phyloP scores from a whole-genome alignment of 2,888 invertebrate genomes.

The Osmoderma eremita region DNA sequence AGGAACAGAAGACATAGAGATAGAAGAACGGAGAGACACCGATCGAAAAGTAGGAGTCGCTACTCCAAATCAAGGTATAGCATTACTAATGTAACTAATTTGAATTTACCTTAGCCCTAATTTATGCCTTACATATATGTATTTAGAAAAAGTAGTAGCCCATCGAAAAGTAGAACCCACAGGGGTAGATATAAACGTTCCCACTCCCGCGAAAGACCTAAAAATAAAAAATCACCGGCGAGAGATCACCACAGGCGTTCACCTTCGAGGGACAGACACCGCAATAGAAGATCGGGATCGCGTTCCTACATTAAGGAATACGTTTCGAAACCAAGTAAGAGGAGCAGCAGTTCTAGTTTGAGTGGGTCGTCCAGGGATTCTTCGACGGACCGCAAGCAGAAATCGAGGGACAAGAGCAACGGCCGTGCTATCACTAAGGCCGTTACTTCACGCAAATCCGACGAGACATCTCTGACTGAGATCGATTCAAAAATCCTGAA shows the following conservation, averaged over 20 bases:
- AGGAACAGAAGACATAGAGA: slow-evolving; percentile 52
- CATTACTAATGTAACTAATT: no score
- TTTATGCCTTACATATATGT: not conserved
- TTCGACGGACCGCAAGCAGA: slow-evolving; percentile 34
- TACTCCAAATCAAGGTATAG: slow-evolving; percentile 55
- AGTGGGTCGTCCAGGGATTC: slow-evolving; percentile 32
- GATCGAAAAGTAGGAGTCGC: slow-evolving; percentile 56
- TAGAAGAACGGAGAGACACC: slow-evolving; percentile 49
- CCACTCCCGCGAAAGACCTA: slow-evolving; percentile 51
- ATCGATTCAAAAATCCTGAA: slow-evolving; percentile 71
- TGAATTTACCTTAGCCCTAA: no score
- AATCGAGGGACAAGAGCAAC: slow-evolving; percentile 41
- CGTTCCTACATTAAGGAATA: slow-evolving; percentile 60
- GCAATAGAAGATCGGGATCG: slow-evolving; percentile 57
- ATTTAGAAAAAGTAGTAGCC: slow-evolving; percentile 55
- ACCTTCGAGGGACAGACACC: slow-evolving; percentile 50
- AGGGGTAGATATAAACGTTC: slow-evolving; percentile 53
- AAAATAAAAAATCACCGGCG: slow-evolving; percentile 45
- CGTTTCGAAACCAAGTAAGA: slow-evolving; percentile 53
- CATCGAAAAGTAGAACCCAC: slow-evolving; percentile 50
- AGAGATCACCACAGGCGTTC: slow-evolving; percentile 44
- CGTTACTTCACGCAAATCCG: slow-evolving; percentile 9
- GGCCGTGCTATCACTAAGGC: slow-evolving; percentile 5
- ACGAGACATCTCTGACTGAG: slow-evolving; percentile 66
- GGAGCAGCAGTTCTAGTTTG: slow-evolving; percentile 49